Evolutionary conservation across 1,140 invertebrate genomes (phyloP).

Genomic region (Homalodisca vitripennis): DNA sequence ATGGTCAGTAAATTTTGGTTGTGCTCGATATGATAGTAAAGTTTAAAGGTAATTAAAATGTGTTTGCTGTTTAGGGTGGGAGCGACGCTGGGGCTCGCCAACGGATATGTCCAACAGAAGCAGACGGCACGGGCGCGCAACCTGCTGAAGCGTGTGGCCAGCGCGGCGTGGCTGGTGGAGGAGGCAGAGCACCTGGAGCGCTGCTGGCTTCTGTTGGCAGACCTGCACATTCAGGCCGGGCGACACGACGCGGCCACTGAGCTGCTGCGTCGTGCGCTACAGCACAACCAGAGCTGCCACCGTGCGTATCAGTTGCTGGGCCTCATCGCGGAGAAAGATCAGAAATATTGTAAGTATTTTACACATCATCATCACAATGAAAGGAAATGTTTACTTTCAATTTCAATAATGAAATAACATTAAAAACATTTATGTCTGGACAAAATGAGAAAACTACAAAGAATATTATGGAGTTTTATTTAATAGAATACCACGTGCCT

Average conservation of each 20-base stretch:
- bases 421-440: too few relatives aligned
- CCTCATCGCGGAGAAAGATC: constrained; percentile 88
- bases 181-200: constrained; percentile 95
- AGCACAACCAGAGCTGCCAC: constrained; percentile 87
- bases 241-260: constrained; percentile 87
- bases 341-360: constrained; percentile 65
- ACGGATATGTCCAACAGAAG: constrained; percentile 71
- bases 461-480: too few relatives aligned
- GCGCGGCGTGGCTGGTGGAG: constrained; percentile 87
- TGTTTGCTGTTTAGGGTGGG: constrained; percentile 62
- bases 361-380: neutral
- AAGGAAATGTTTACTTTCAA: too few relatives aligned
- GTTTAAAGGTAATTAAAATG: too few relatives aligned
- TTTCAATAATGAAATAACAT: too few relatives aligned
- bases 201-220: constrained; percentile 90
- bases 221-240: constrained; percentile 85
- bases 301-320: constrained; percentile 90
- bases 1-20: too few relatives aligned
- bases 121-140: constrained; percentile 88
- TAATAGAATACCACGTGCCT: too few relatives aligned
- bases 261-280: constrained; percentile 73
- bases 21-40: too few relatives aligned
- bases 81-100: constrained; percentile 85
- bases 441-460: too few relatives aligned
- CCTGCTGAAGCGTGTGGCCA: constrained; percentile 86